phyloP scores from a whole-genome alignment of 2,113 vertebrate genomes.

The Rattus rattus region DNA sequence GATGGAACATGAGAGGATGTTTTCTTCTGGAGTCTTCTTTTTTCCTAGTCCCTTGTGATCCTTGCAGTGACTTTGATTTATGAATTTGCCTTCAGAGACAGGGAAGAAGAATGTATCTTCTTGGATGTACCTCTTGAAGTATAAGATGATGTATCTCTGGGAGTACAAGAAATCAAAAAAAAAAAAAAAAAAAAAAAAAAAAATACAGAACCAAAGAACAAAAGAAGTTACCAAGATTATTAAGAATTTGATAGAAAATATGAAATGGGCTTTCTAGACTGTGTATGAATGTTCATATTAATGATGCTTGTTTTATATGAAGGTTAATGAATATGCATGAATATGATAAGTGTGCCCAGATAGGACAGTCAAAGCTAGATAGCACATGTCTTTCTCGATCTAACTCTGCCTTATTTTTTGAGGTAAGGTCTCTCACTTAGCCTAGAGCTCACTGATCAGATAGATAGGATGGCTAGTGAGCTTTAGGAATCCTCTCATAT shows the following conservation, averaged over 20 bases:
- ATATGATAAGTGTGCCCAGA: background rate
- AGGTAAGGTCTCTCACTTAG: background rate
- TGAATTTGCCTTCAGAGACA: background rate
- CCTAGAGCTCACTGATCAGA: background rate
- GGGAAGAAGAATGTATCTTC: background rate
- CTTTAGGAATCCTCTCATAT: no score
- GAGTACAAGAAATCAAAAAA: conserved; percentile 1
- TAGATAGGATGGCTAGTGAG: background rate
- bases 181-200: conserved; percentile 51
- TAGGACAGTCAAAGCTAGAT: background rate
- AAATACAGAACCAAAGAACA: conserved; percentile 12
- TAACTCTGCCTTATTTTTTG: background rate
- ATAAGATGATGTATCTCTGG: background rate
- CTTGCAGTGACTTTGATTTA: background rate
- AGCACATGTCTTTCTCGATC: background rate
- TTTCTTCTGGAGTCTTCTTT: background rate
- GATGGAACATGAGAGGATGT: background rate
- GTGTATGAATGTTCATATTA: background rate
- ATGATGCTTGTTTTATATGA: background rate
- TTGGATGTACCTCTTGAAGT: background rate
- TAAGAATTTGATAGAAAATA: conserved; percentile 15
- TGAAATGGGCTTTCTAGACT: background rate
- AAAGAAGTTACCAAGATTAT: conserved; percentile 6
- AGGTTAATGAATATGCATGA: background rate
- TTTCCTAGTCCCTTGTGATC: background rate